Conservation (phyloP, 2,888 invertebrate genomes). For the Dusona sp. region DNA sequence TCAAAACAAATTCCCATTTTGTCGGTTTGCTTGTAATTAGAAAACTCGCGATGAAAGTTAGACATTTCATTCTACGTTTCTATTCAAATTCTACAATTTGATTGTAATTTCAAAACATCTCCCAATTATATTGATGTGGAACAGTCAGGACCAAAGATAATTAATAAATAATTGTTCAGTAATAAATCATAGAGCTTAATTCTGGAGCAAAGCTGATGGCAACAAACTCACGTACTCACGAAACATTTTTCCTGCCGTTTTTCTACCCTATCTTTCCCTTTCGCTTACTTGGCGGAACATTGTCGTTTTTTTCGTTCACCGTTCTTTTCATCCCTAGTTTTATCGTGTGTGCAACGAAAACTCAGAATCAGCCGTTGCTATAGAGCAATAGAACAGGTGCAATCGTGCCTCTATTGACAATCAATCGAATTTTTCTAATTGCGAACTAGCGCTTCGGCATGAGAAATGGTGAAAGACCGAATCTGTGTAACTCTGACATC, state of each 20-base stretch:
- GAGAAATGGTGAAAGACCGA: constrained; percentile 38
- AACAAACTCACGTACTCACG: constrained; percentile 1
- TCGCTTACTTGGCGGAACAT: constrained; percentile 36
- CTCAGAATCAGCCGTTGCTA: constrained; percentile 31
- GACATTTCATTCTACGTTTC: not conserved
- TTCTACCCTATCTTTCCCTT: not conserved
- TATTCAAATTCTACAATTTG: not conserved
- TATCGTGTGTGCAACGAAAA: constrained; percentile 30
- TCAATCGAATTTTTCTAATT: constrained; percentile 70
- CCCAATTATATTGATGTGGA: not conserved
- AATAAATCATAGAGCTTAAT: not conserved
- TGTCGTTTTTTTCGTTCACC: constrained; percentile 39
- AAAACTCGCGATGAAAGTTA: not conserved
- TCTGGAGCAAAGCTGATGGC: not conserved
- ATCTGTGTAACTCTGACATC: constrained; percentile 6
- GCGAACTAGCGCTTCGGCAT: constrained; percentile 50
- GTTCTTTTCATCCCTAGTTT: constrained; percentile 38
- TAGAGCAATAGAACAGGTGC: constrained; percentile 42
- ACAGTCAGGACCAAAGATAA: not conserved
- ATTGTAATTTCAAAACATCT: not conserved
- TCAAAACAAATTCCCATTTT: not conserved
- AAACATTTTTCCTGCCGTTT: constrained; percentile 1
- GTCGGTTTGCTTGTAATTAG: not conserved
- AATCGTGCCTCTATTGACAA: constrained; percentile 69
- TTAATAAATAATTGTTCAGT: not conserved